A percentile compares a stretch with the other conserved stretches of the same genome.
These are phyloP conservation scores for Hylaeus volcanicus DNA, from an alignment of 1,140 invertebrate species.

Conservation along the genomic window DNA sequence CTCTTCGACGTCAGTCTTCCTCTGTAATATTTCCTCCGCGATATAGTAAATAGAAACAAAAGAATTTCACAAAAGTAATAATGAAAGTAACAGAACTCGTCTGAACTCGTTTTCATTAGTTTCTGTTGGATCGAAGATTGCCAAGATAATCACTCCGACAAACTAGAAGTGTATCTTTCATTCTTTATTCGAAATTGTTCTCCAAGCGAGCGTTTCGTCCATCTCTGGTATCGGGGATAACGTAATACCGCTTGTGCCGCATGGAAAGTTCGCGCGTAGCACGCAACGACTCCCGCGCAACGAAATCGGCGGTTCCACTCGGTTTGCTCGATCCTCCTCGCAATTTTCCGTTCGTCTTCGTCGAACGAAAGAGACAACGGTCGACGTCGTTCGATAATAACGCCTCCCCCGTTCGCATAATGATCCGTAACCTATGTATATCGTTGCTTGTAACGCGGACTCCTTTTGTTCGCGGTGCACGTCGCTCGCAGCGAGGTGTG, in stretches of 20 bases:
- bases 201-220: not conserved
- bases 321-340: slow-evolving; percentile 3
- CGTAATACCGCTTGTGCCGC: not conserved
- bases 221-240: not conserved
- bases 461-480: slow-evolving; percentile 63
- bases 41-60: too few species aligned
- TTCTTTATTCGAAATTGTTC: too few species aligned
- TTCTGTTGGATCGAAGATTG: too few species aligned
- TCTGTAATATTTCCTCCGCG: too few species aligned
- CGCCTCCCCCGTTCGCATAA: slow-evolving; percentile 54
- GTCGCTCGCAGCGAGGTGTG: slow-evolving; percentile 59
- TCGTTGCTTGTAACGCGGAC: slow-evolving; percentile 53
- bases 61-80: too few species aligned
- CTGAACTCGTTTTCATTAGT: too few species aligned
- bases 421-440: slow-evolving; percentile 57
- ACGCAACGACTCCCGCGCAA: slow-evolving; percentile 12
- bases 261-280: not conserved
- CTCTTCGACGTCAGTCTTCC: too few species aligned
- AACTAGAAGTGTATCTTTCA: too few species aligned
- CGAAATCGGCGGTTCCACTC: slow-evolving; percentile 17
- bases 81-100: too few species aligned
- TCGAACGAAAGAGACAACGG: not conserved
- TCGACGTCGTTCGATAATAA: slow-evolving; percentile 48
- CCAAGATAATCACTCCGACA: too few species aligned
- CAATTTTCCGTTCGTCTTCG: not conserved